phyloP scores from a whole-genome alignment of 2,888 invertebrate genomes.

The Dynastes hyllus region DNA sequence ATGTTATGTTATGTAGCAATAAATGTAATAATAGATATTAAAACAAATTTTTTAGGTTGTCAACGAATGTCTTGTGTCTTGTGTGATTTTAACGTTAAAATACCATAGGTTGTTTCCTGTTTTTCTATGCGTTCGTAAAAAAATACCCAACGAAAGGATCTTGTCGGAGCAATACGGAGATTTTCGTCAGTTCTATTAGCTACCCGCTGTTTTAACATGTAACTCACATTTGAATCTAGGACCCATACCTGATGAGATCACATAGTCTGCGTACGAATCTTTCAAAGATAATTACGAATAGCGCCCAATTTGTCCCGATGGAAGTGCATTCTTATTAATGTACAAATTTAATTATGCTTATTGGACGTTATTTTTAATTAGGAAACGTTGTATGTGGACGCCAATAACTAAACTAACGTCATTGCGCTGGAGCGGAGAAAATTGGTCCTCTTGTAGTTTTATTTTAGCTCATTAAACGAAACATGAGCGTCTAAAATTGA shows the following conservation, averaged over 20 bases:
- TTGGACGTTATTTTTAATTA: conserved; percentile 20
- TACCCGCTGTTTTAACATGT: conserved; percentile 17
- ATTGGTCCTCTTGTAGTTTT: neutral
- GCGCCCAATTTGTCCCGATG: conserved; percentile 1
- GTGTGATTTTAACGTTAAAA: too few species aligned
- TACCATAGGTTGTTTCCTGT: too few species aligned
- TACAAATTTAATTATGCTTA: conserved; percentile 25
- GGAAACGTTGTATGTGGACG: neutral
- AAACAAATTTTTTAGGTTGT: too few species aligned
- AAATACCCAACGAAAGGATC: too few species aligned
- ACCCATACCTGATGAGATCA: neutral
- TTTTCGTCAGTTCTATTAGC: conserved; percentile 29
- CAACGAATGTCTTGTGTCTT: too few species aligned
- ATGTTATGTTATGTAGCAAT: too few species aligned
- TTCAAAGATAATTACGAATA: conserved; percentile 11
- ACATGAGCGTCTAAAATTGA: conserved; percentile 16
- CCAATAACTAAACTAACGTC: neutral
- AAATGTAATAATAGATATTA: too few species aligned
- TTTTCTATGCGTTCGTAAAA: too few species aligned
- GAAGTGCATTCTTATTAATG: conserved; percentile 20
- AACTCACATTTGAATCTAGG: conserved; percentile 15
- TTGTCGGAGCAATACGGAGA: neutral
- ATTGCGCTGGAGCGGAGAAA: neutral
- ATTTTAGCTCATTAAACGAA: conserved; percentile 10
- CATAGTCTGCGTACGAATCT: neutral